Base-by-base conservation (phyloP, 2,888 invertebrate genomes). In the Amorpha juglandis region DNA sequence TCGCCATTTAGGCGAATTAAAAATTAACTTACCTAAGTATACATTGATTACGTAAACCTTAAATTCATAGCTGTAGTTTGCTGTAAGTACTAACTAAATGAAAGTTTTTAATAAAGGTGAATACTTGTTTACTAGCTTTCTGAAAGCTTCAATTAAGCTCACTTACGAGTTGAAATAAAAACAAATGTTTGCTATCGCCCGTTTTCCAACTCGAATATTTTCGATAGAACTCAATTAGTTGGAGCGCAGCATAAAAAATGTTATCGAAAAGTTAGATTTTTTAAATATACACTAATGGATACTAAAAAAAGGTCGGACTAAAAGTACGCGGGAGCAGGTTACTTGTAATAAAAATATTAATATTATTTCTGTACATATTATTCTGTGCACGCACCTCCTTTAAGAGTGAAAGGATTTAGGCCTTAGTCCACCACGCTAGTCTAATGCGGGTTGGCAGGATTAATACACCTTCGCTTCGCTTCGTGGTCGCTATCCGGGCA, bases 181-280 rank as follows among this genome's bases (percentile, higher is more conserved):
- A 74, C 70, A 70, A 72, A 74, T 69, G 70, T 70, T 75, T 68
- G 69, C 52, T 42, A 19, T 38, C 35, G 35, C 35, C 35, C 55
- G 16, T 35, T n/a, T 38, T 38, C 55, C 16, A 38, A 58, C 38
- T 38, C 38, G 55, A 58, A 58, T 38, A 38, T 58, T 58, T 58
- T 58, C 38, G 64, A 58, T 55, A 64, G 64, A 47, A 48, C 16
- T n/a, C 64, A 47, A 64, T 64, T 55, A 64, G 55, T 64, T 55
- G 55, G 35, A 64, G 64, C 64, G 48, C 64, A 58, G 48, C 35
- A 64, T 16, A 64, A 45, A 64, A 58, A 48, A 64, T 48, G 53
- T 64, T 71, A 66, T n/a, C n/a, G 65, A 66, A 68, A 65, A 62
- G 55, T 48, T 68, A 68, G 69, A 68, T 67, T 66, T 47, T 53